Base-by-base conservation (phyloP, 2,113 vertebrate genomes). In the Takifugu flavidus region DNA sequence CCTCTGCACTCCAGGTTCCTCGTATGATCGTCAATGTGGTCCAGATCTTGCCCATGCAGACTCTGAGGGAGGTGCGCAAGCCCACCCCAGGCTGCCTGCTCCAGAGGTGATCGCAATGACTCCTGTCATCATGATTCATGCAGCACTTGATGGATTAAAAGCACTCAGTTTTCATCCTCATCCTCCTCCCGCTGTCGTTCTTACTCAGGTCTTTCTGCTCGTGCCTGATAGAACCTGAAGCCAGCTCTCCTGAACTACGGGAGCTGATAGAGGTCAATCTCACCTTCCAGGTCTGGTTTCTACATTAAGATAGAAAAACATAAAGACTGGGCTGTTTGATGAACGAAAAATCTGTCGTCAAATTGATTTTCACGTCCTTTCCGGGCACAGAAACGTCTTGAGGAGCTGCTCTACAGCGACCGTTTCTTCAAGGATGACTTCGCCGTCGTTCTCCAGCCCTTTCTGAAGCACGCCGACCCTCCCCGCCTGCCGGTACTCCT, bases 21-120 rank as follows among this genome's bases (percentile, higher is more conserved):
- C 88, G 91, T 29, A 88, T 91, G 87, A 91, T 93, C 1, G 88
- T 93, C 8, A 93, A 93, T 8, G 82, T 93, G n/a, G 91, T 89
- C 43, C 90, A 92, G 85, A 87, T 93, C 28, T 74, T 91, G 13
- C 87, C 82, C 49, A 88, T 93, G 84, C 70, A 88, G 65, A 79
- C 86, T 28, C 74, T 93, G 28, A 84, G 91, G 53, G 86, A 92
- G 75, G 90, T 93, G 25, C 86, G 91, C 53, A 90, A 88, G 67
- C 86, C 87, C 28, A 90, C 89, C 2, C 77, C 88, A 0, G 90
- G 89, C 15, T 93, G 92, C 52, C 64, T 88, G n/a, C 89, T 92
- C 25, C 91, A 93, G 64, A 79, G 84, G 92, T 92, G 79, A 82
- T 78, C 12, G 45, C 45, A 13, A 14, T 5, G n/a, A 7, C 1